Evolutionary conservation across 1,140 invertebrate genomes (phyloP).

Genomic region (Apis florea): DNA sequence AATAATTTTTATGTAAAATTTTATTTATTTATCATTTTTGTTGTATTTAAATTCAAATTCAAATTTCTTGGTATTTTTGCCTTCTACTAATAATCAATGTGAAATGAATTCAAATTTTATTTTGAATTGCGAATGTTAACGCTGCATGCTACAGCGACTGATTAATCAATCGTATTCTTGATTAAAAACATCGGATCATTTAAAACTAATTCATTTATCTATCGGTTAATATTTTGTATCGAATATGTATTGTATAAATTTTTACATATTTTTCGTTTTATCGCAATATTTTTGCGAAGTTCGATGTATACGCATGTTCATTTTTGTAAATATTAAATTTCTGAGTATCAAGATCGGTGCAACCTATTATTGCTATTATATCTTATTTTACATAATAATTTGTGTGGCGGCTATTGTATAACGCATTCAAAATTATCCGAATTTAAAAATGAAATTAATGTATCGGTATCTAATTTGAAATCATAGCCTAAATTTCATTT

Average conservation of each 20-base stretch:
- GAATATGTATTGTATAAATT: constrained; percentile 23
- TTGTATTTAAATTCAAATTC: too few relatives aligned
- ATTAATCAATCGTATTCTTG: background rate
- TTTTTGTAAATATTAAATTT: constrained; percentile 58
- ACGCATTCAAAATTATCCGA: background rate
- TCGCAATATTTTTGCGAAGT: constrained; percentile 33
- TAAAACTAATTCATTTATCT: background rate
- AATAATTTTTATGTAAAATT: background rate
- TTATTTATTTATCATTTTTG: background rate
- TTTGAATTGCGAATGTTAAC: background rate
- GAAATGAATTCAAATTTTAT: background rate
- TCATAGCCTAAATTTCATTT: too few relatives aligned
- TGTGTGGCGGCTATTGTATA: background rate
- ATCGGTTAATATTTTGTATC: background rate
- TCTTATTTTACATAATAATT: background rate
- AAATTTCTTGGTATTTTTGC: background rate
- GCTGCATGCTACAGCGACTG: background rate
- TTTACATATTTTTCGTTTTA: constrained; percentile 8
- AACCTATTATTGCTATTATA: background rate
- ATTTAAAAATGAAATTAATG: background rate
- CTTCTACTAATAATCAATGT: background rate
- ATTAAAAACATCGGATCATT: background rate
- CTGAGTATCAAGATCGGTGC: constrained; percentile 42
- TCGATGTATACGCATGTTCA: constrained; percentile 30
- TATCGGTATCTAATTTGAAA: background rate